Percentiles rank a stretch among this genome's conserved stretches.
Evolutionary conservation across 2,113 vertebrate species (phyloP).

Genomic region (Puntigrus tetrazona): DNA sequence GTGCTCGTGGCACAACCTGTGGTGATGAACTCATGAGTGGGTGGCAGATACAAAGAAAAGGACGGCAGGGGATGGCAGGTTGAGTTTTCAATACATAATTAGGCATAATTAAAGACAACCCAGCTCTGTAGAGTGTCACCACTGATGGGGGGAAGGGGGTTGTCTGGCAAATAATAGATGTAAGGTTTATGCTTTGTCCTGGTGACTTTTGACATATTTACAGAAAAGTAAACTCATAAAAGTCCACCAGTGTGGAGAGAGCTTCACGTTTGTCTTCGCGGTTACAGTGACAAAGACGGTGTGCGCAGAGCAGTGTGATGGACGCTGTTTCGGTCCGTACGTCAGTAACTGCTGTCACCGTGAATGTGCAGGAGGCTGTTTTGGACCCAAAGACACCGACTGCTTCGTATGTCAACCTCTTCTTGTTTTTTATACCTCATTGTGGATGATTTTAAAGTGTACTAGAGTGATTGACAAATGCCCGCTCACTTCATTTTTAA

Average conservation of each 20-base stretch:
- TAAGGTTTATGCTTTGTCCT: not conserved
- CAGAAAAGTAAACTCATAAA: not conserved
- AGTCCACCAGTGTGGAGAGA: not conserved
- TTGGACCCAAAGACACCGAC: constrained; percentile 93
- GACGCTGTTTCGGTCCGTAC: constrained; percentile 92
- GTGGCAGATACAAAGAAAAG: constrained; percentile 47
- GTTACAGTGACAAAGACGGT: constrained; percentile 91
- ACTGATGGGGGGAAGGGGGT: not conserved
- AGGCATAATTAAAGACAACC: constrained; percentile 14
- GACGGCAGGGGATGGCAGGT: constrained; percentile 49
- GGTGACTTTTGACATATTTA: constrained; percentile 23
- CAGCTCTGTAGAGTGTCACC: not conserved
- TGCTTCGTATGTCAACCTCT: constrained; percentile 86
- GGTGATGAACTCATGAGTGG: constrained; percentile 27
- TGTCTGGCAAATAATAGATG: constrained; percentile 27
- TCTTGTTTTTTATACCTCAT: not conserved
- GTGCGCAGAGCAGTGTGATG: constrained; percentile 95
- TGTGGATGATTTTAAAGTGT: not conserved
- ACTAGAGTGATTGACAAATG: not conserved
- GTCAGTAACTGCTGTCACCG: constrained; percentile 97
- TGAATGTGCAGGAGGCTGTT: constrained; percentile 94
- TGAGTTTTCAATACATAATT: constrained; percentile 27
- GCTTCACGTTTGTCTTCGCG: not conserved
- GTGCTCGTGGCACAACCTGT: constrained; percentile 16
- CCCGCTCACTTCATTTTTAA: not conserved